phyloP scores from a whole-genome alignment of 2,797 vertebrate genomes.

The Odontamblyopus rebecca region DNA sequence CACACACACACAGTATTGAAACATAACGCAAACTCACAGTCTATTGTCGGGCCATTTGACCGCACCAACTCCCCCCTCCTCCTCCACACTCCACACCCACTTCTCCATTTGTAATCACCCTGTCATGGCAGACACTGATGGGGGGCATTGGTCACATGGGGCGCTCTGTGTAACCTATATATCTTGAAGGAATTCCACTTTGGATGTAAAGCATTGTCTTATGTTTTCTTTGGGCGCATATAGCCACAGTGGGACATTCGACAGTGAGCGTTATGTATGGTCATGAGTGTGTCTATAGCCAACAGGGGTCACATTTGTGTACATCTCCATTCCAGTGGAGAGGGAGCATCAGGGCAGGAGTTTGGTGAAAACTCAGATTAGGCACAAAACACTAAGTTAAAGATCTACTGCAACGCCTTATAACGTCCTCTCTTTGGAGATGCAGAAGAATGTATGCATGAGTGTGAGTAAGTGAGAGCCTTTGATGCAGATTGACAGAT shows the following conservation, averaged over 20 bases:
- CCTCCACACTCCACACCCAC: background rate
- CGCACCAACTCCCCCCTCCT: constrained; percentile 15
- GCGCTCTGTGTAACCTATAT: constrained; percentile 11
- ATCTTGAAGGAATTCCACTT: constrained; percentile 26
- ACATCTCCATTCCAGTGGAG: no score
- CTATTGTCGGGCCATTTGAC: constrained; percentile 90
- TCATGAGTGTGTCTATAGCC: no score
- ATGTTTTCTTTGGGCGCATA: background rate
- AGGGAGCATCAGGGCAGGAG: no score
- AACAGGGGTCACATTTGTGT: no score
- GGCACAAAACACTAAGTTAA: no score
- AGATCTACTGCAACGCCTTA: no score
- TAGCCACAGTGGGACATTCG: background rate
- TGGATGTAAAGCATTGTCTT: constrained; percentile 8
- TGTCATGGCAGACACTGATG: constrained; percentile 40
- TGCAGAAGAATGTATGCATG: no score
- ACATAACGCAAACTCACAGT: constrained; percentile 58
- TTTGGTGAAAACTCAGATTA: no score
- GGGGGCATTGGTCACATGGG: constrained; percentile 21
- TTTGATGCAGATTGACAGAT: no score
- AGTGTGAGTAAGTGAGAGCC: no score
- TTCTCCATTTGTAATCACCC: constrained; percentile 56
- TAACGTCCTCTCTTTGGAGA: no score
- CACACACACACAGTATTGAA: constrained; percentile 21
- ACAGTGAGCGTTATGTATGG: background rate